phyloP scores from a whole-genome alignment of 2,888 invertebrate genomes.

The Lithophane socia region DNA sequence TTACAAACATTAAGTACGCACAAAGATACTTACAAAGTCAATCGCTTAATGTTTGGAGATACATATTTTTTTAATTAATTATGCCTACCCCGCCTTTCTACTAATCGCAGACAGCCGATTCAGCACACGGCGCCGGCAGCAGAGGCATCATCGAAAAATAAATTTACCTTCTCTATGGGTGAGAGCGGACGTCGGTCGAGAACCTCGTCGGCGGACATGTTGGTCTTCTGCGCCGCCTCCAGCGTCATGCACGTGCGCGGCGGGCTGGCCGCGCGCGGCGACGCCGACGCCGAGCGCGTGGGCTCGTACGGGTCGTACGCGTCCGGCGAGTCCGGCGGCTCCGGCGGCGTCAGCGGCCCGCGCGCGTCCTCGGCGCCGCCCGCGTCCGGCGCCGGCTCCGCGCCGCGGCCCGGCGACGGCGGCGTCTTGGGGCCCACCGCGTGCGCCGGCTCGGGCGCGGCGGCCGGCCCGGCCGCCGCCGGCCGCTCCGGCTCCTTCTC shows the following conservation, averaged over 20 bases:
- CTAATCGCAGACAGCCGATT: too few species aligned
- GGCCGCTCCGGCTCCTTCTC: constrained; percentile 81
- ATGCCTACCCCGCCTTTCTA: too few species aligned
- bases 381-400: constrained; percentile 81
- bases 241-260: constrained; percentile 81
- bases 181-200: constrained; percentile 87
- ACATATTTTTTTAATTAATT: too few species aligned
- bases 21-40: too few species aligned
- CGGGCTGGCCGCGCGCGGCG: constrained; percentile 80
- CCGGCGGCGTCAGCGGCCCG: constrained; percentile 92
- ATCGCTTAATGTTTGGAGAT: too few species aligned
- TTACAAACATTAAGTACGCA: too few species aligned
- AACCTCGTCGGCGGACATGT: constrained; percentile 87
- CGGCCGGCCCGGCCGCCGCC: constrained; percentile 58
- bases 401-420: constrained; percentile 89
- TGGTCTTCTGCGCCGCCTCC: constrained; percentile 88
- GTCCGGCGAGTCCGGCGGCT: constrained; percentile 92
- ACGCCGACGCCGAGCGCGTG: constrained; percentile 94
- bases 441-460: constrained; percentile 55
- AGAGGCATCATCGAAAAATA: neutral
- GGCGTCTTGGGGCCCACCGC: constrained; percentile 90
- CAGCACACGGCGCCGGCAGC: too few species aligned
- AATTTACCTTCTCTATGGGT: constrained; percentile 89
- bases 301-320: constrained; percentile 98
- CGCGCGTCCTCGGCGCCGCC: constrained; percentile 92